Base-by-base conservation (phyloP, 1,140 invertebrate species). In the Ips nitidus region DNA sequence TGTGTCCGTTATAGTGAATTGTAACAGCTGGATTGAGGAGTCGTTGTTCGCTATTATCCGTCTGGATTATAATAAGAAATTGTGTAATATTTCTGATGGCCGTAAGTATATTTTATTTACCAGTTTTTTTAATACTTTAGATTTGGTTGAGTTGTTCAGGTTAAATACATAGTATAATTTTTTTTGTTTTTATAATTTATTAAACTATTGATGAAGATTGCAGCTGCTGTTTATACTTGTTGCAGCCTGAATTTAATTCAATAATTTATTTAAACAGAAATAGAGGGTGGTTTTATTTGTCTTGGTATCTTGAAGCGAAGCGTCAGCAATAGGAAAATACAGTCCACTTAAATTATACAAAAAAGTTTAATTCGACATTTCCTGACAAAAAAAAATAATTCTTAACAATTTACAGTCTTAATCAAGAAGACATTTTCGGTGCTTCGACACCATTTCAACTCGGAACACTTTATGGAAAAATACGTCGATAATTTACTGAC, bases 1-100 rank as follows among this genome's bases (percentile, higher is more conserved):
- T 58, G 69, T 77, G 6, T 72, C 75, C 40, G 68, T 86, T n/a
- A 76, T 82, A 50, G 75, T 79, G 38, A 73, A 75, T 3, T 81
- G 77, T 70, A 76, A 80, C 42, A 72, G 75, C 56, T 81, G 81
- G 73, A 79, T 81, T 38, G 79, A 79, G 69, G 74, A 78, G 63
- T 79, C 79, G 5, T 57, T 86, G 0, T 78, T 77, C 58, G 69
- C 71, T 1, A 73, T 85, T 22, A 69, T 85, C 37, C 66, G 74
- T 69, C 60, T 86, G 4, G 65, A 78, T 4, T 71, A 76, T 41
- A 70, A 81, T 4, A 81, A 81, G 41, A 75, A 81, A 3, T 67
- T 75, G 2, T 74, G 74, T 70, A 78, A 63, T 8, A 7, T 73
- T 60, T 53, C 7, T 36, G 38, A 68, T 60, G 66, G 58, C 52